A percentile compares a stretch with the other conserved stretches of the same genome.
Conservation (phyloP, 2,113 vertebrate species). For the Ammodytes marinus region DNA sequence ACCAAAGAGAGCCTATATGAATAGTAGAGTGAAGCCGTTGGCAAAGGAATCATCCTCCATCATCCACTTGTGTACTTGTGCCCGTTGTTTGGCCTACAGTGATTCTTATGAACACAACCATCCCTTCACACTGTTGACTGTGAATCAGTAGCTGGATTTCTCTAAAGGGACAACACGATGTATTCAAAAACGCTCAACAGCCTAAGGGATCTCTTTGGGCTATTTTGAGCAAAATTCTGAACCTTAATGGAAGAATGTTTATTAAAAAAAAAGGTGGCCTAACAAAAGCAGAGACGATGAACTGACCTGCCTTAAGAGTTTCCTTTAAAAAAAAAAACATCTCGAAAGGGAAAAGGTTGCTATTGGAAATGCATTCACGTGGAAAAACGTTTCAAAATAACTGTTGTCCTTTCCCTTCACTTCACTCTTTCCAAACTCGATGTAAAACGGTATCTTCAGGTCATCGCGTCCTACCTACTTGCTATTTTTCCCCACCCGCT, state of each 20-base stretch:
- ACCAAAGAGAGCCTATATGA: conserved; percentile 41
- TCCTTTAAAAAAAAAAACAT: neutral
- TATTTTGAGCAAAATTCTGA: conserved; percentile 52
- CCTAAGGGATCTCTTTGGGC: conserved; percentile 10
- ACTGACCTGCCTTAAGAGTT: conserved; percentile 13
- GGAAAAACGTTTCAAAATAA: neutral
- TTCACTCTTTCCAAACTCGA: conserved; percentile 1
- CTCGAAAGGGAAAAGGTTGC: neutral
- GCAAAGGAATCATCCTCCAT: conserved; percentile 21
- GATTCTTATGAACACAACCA: conserved; percentile 31
- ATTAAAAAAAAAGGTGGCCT: neutral
- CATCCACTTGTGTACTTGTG: conserved; percentile 28
- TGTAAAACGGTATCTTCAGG: conserved; percentile 45
- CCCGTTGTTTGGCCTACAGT: conserved; percentile 40
- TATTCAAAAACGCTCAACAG: conserved; percentile 47
- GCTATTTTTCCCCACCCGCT: conserved; percentile 38
- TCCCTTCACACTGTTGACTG: conserved; percentile 39
- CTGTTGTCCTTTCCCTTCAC: conserved; percentile 11
- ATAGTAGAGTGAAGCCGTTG: conserved; percentile 19
- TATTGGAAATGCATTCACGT: neutral
- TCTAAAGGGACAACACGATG: conserved; percentile 56
- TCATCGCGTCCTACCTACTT: conserved; percentile 53
- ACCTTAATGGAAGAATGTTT: neutral
- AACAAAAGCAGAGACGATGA: conserved; percentile 13
- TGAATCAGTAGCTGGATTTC: conserved; percentile 45